Evolutionary conservation across 2,797 vertebrate species (phyloP), one percentile per base, ranked within the genome.

Genomic region (Pipistrellus kuhlii): DNA sequence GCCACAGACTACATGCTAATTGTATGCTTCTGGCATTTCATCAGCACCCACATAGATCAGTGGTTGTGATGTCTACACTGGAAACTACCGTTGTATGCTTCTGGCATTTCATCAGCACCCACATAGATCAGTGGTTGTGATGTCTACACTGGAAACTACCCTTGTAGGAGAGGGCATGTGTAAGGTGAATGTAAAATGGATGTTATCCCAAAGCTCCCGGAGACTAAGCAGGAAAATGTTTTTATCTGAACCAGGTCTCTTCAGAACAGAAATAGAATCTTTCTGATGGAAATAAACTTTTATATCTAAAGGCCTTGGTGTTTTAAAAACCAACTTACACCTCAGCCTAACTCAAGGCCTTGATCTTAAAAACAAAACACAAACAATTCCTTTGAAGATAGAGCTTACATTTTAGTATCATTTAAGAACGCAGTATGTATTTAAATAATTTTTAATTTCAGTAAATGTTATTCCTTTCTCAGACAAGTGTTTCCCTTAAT

Each of bases 361-460:
- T 71, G 6, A 76, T 41, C 59, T 91, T 75, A 69, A 83, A 92
- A 95, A 91, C 21, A 68, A 71, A 91, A 88, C 2, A 85, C 27
- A 73, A 71, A 69, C n/a, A 75, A 80, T 57, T 78, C 23, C 17
- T 93, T 59, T 57, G 68, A 90, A 81, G n/a, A 35, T 17, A 82
- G 13, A 76, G 12, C 4, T 91, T 53, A 55, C n/a, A 25, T 72
- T 85, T 80, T 87, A 48, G 12, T 53, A 64, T 69, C 64, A 14
- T 8, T 86, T 75, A 44, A 85, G 10, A 80, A 93, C 27, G 9
- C 86, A 84, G 30, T 46, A 35, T 6, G 17, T 48, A n/a, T 38
- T 88, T 89, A 21, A 80, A 72, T n/a, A n/a, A 91, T 71, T 59
- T 59, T 92, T 93, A 0, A 78, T 82, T 68, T 94, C 55, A 88